Base-by-base conservation (phyloP, 2,113 vertebrate genomes). In the Callipepla squamata region DNA sequence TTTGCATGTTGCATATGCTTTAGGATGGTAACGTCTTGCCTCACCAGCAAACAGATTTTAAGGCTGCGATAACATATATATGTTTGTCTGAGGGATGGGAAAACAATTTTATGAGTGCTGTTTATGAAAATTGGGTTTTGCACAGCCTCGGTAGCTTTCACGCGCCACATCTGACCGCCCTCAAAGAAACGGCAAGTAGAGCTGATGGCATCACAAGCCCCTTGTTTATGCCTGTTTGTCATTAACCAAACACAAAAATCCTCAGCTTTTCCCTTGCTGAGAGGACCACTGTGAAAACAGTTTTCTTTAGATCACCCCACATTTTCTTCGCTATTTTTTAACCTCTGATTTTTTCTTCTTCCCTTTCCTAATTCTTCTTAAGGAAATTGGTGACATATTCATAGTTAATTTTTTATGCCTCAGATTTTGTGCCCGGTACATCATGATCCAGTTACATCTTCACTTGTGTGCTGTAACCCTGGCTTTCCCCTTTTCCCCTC, bases 21-120 rank as follows among this genome's bases (percentile, higher is more conserved):
- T 25, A 38, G 69, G 17, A 91, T 79, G 58, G 83, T 88, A 90
- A 85, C 63, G 50, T 86, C 85, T 94, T 83, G 81, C 82, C 67
- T 91, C 84, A 66, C 85, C 65, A 78, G 51, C 67, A 93, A 77
- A 86, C 65, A 74, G 78, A 90, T 93, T 94, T 83, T 81, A 72
- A 87, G 84, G 42, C 78, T 88, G 36, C 51, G 88, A 95, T 96
- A 94, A 95, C 57, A 48, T 93, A 79, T 61, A 68, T 53, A 28
- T 78, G 34, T 55, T 88, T 75, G 65, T 90, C 85, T 83, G 90
- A 91, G 65, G 82, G 80, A 94, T 92, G 80, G 91, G 94, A 96
- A 94, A 95, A 93, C 82, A 86, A 72, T 65, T 77, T 92, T 95
- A 88, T 94, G 91, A 96, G 88, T 93, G 65, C 88, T 94, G 85